phyloP scores from a whole-genome alignment of 2,888 invertebrate species.

The Panorpa germanica region DNA sequence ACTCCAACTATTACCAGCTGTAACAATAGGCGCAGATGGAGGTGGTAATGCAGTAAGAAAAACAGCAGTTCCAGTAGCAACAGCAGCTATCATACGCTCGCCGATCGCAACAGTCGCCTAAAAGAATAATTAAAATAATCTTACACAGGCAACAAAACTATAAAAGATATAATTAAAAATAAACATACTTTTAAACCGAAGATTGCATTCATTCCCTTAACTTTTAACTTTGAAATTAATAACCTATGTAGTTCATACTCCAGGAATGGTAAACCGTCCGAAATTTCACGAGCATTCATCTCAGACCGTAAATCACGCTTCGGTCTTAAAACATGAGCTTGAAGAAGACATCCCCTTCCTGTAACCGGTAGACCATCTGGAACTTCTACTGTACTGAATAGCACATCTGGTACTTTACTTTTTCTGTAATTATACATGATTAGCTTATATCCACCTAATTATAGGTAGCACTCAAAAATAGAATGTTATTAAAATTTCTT shows the following conservation, averaged over 20 bases:
- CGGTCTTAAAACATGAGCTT: constrained; percentile 56
- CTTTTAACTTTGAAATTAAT: constrained; percentile 73
- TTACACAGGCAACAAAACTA: background rate
- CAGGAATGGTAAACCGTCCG: constrained; percentile 84
- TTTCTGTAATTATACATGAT: constrained; percentile 31
- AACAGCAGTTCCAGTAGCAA: constrained; percentile 77
- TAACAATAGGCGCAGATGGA: constrained; percentile 51
- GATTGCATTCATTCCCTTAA: constrained; percentile 88
- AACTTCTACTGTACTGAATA: constrained; percentile 76
- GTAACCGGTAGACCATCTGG: constrained; percentile 55
- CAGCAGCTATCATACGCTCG: constrained; percentile 69
- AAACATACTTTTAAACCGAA: constrained; percentile 59
- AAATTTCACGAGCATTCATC: constrained; percentile 80
- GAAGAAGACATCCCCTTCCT: constrained; percentile 46
- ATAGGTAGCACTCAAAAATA: constrained; percentile 7
- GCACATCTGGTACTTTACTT: constrained; percentile 76
- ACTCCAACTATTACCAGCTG: constrained; percentile 42
- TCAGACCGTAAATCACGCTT: constrained; percentile 68
- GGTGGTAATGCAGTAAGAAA: constrained; percentile 60
- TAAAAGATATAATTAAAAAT: constrained; percentile 11
- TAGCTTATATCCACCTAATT: constrained; percentile 5
- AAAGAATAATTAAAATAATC: constrained; percentile 6
- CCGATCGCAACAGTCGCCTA: constrained; percentile 63
- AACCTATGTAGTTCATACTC: constrained; percentile 91
- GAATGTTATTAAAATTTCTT: constrained; percentile 7